Evolutionary conservation across 2,797 vertebrate species (phyloP), one percentile per base, ranked within the genome.

Genomic region (Serranus cabrilla): DNA sequence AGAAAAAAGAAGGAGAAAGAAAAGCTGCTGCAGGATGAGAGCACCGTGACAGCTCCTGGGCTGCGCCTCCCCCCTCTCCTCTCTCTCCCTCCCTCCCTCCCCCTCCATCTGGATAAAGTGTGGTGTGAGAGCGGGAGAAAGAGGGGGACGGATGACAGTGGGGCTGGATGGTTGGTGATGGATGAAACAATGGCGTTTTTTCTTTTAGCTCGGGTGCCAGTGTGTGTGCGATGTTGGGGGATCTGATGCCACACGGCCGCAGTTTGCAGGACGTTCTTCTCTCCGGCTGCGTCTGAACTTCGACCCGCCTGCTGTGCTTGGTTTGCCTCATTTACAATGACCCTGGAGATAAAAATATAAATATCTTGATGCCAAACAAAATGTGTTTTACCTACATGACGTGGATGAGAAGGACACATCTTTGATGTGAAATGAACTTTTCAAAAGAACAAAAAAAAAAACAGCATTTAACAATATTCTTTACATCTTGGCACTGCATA

Each of bases 401-500:
- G 43, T 61, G 43, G 76, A 81, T 67, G 84, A 78, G 34, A 31
- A 61, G 58, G 49, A 90, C 63, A 80, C 85, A 66, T 81, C 79
- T 93, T 88, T 92, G 95, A 94, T 93, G 93, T 84, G 91, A 93
- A 93, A 94, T 67, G 81, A 88, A 93, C 95, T 94, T 94, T 83
- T 93, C 89, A 89, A 92, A 91, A 88, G 49, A 31, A 54, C 45
- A 57, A 76, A 91, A 88, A 57, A 64, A 61, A 74, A 84, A 52
- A 88, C 78, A 95, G 92, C 89, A 95, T 94, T 94, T 95, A 96
- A 96, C 93, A 96, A 97, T 96, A 96, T 91, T 96, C 95, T 97
- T 97, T 97, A 96, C 96, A 97, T 97, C 96, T 97, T 98, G 97
- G 97, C 96, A 98, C 96, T 96, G 97, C 96, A 95, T 96, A 96